Percentiles rank a stretch among this genome's conserved stretches.
These are phyloP conservation scores for Standfussiana lucernea DNA, from an alignment of 2,888 invertebrate species.

Conservation along the genomic window DNA sequence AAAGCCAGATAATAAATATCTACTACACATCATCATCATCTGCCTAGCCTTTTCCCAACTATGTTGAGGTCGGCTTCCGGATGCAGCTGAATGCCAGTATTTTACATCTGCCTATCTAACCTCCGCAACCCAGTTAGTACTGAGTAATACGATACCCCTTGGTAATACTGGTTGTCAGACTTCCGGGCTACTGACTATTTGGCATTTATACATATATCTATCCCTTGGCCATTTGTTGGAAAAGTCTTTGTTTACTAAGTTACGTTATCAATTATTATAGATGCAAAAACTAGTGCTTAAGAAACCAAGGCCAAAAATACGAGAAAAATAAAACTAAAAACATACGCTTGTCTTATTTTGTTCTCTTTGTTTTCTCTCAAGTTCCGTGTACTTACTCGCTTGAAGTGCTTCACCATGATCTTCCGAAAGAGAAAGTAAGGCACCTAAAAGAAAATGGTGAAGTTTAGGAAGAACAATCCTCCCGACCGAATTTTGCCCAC, in stretches of 20 bases:
- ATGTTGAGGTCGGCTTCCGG: too few relatives aligned
- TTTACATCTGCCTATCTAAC: too few relatives aligned
- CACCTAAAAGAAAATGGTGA: conserved; percentile 62
- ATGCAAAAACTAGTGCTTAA: background rate
- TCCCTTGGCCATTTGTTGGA: background rate
- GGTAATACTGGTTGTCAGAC: too few relatives aligned
- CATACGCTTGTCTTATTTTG: conserved; percentile 73
- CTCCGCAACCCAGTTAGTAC: too few relatives aligned
- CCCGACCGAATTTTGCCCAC: background rate
- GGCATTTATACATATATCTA: too few relatives aligned
- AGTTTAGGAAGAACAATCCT: background rate
- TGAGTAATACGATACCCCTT: too few relatives aligned
- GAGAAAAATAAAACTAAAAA: background rate
- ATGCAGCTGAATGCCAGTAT: too few relatives aligned
- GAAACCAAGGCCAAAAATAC: background rate
- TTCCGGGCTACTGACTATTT: too few relatives aligned
- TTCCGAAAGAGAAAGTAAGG: conserved; percentile 73
- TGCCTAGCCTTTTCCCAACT: too few relatives aligned
- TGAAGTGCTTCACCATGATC: conserved; percentile 69
- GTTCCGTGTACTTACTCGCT: conserved; percentile 51
- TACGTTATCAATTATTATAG: background rate
- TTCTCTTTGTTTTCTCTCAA: conserved; percentile 71
- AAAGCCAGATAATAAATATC: background rate
- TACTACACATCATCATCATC: too few relatives aligned
- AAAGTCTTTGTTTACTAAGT: background rate